phyloP scores from a whole-genome alignment of 2,113 vertebrate genomes.

The Falco punctatus region DNA sequence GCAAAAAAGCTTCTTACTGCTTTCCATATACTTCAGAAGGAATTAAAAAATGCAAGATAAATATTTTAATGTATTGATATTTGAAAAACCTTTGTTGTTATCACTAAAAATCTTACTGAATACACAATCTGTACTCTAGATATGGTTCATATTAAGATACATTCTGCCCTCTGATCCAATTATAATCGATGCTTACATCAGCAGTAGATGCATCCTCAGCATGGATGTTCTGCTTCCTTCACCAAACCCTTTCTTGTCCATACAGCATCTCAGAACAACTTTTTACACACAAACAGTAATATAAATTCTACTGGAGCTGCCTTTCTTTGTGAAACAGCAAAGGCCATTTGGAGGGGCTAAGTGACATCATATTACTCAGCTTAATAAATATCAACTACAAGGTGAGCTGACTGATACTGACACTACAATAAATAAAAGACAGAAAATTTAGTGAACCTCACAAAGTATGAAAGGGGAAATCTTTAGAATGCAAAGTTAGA shows the following conservation, averaged over 20 bases:
- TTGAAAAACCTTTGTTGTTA: neutral
- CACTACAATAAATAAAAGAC: neutral
- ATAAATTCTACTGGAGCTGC: neutral
- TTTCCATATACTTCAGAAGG: neutral
- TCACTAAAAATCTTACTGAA: neutral
- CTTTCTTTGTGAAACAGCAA: slow-evolving; percentile 23
- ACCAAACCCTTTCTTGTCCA: neutral
- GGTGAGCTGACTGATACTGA: neutral
- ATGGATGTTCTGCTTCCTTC: neutral
- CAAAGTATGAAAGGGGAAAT: neutral
- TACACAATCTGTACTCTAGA: neutral
- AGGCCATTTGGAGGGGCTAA: slow-evolving; percentile 14
- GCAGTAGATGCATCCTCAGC: neutral
- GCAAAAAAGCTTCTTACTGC: neutral
- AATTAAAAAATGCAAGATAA: neutral
- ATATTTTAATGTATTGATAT: neutral
- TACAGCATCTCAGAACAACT: neutral
- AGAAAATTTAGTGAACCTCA: slow-evolving; percentile 1
- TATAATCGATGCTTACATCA: neutral
- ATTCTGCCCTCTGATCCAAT: neutral
- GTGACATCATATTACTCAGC: neutral
- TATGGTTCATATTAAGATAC: neutral
- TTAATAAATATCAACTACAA: slow-evolving; percentile 47
- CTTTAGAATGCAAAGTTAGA: neutral
- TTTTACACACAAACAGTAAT: neutral